Percentiles rank a stretch among this genome's conserved stretches.
These are phyloP conservation scores for Trachelus stipa DNA, from an alignment of 2,888 invertebrate genomes.

Conservation along the genomic window DNA sequence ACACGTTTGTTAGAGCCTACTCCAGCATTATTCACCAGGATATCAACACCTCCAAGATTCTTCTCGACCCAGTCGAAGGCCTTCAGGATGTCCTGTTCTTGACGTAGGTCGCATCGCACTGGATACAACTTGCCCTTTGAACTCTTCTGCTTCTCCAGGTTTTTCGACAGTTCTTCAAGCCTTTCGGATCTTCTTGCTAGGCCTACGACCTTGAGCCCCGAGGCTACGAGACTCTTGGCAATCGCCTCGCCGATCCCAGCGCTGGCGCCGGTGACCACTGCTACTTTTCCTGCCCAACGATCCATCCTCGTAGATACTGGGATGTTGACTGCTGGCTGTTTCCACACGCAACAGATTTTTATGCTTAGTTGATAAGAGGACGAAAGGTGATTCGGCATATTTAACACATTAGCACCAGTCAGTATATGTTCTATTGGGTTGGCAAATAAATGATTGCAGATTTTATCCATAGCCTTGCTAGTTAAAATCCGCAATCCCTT, in stretches of 20 bases:
- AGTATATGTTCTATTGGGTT: no score
- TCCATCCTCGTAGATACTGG: constrained; percentile 63
- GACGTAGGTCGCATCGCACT: constrained; percentile 69
- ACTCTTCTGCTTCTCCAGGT: constrained; percentile 24
- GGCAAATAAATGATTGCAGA: no score
- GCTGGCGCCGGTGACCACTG: constrained; percentile 76
- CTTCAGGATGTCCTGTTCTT: constrained; percentile 69
- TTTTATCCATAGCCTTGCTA: no score
- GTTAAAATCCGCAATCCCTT: no score
- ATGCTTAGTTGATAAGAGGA: no score
- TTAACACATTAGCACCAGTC: no score
- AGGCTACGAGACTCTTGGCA: constrained; percentile 63
- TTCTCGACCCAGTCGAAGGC: constrained; percentile 69
- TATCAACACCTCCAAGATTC: constrained; percentile 70
- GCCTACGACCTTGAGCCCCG: constrained; percentile 71
- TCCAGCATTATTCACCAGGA: constrained; percentile 74
- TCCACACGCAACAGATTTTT: no score
- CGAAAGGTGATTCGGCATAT: no score
- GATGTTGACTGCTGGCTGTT: no score
- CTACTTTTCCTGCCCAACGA: constrained; percentile 73
- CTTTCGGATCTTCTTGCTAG: constrained; percentile 68
- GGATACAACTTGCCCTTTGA: constrained; percentile 59
- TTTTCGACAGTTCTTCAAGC: constrained; percentile 54
- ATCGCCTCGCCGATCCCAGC: constrained; percentile 72
- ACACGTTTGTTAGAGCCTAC: no score